Evolutionary conservation across 2,797 vertebrate genomes (phyloP), one percentile per base, ranked within the genome.

Genomic region (Galaxias olidus): DNA sequence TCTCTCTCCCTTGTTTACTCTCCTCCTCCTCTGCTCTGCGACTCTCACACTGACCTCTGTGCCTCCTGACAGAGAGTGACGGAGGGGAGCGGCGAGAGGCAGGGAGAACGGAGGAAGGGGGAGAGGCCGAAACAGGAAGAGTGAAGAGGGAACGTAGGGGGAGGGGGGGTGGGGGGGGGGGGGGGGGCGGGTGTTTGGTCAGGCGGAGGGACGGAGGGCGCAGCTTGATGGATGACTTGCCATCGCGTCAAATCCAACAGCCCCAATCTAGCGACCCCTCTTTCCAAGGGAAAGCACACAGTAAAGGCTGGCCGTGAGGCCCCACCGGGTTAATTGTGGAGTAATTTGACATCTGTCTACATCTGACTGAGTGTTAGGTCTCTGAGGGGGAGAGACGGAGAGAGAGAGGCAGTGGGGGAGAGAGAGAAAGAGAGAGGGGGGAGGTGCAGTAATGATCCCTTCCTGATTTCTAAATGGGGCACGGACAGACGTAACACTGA

Each of bases 1-100:
- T 93, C 91, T 92, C 86, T 75, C 82, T 86, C 85, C 87, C 79
- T 83, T 92, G 89, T 92, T 92, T 91, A 92, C 87, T 91, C 89
- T 89, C 83, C 87, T 91, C 90, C 87, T 90, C 85, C 84, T 88
- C 85, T 78, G 86, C 85, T 82, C 84, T 30, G 59, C 72, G 67
- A 77, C 84, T 84, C 85, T 86, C 76, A 77, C 83, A 79, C 79
- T 87, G 90, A 90, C 87, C 86, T 88, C 88, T 72, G 85, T 87
- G 88, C 75, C 81, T 86, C 72, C 77, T 86, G 86, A 84, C 79
- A 65, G 73, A 84, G 86, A 85, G 81, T 87, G 89, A 89, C 88
- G 87, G 78, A 73, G 78, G 81, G 83, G 75, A 78, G 80, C 71
- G 69, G 78, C 55, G 15, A 17, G 30, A 70, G 56, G 40, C 56